These are phyloP conservation scores for Zonitis immaculata DNA, from an alignment of 2,888 invertebrate genomes.

Conservation along the genomic window DNA sequence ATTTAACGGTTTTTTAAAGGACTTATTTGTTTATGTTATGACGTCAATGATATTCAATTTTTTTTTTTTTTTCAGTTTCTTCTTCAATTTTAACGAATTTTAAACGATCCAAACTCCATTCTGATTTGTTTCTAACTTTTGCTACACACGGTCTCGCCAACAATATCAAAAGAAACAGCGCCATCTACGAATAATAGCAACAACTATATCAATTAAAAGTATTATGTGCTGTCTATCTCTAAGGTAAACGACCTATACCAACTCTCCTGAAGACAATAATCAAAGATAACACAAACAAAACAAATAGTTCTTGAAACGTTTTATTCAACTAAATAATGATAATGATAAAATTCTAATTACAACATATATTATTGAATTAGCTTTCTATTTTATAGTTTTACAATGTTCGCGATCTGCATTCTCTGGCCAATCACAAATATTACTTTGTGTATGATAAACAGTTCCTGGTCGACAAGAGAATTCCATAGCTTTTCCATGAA, in stretches of 20 bases:
- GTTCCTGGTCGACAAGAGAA: constrained; percentile 72
- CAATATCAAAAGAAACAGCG: not conserved
- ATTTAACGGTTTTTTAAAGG: not conserved
- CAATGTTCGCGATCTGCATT: constrained; percentile 64
- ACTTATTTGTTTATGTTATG: not conserved
- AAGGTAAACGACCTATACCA: too few relatives aligned
- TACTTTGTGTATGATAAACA: constrained; percentile 65
- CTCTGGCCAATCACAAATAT: constrained; percentile 78
- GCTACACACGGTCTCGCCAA: not conserved
- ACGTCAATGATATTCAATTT: not conserved
- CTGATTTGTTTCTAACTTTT: constrained; percentile 1
- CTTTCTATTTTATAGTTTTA: constrained; percentile 18
- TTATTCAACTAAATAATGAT: not conserved
- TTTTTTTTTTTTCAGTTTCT: not conserved
- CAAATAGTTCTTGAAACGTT: too few relatives aligned
- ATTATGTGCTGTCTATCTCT: too few relatives aligned
- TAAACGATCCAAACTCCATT: not conserved
- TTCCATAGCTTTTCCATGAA: constrained; percentile 68
- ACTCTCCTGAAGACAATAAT: too few relatives aligned
- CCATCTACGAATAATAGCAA: too few relatives aligned
- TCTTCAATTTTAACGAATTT: not conserved
- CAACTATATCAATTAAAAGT: too few relatives aligned
- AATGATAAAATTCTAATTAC: too few relatives aligned
- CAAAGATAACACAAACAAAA: too few relatives aligned
- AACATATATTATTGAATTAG: too few relatives aligned